A percentile compares a stretch with the other conserved stretches of the same genome.
These are phyloP conservation scores for Vespertilio murinus DNA, from an alignment of 2,797 vertebrate genomes.

Conservation along the genomic window DNA sequence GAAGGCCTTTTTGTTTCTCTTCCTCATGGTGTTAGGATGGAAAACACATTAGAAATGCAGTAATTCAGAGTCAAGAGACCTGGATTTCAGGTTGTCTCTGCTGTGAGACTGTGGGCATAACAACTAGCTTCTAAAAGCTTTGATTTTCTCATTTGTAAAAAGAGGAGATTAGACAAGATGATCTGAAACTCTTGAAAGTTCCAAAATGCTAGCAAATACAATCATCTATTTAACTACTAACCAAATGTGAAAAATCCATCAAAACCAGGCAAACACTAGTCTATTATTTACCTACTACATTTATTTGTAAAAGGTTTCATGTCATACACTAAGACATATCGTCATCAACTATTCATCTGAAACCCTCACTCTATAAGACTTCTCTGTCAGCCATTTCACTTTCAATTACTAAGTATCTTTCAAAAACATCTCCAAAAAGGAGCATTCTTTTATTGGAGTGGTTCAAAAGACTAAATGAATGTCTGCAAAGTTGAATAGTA, in stretches of 20 bases:
- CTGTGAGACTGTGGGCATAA: not conserved
- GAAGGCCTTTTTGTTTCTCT: not conserved
- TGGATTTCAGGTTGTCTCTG: conserved; percentile 14
- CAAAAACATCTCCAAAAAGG: conserved; percentile 7
- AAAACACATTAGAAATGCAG: conserved; percentile 11
- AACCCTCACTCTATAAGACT: conserved; percentile 49
- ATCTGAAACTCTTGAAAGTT: conserved; percentile 21
- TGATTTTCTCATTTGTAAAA: conserved; percentile 1
- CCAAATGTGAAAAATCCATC: conserved; percentile 9
- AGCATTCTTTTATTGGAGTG: conserved; percentile 28
- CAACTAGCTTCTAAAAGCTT: not conserved
- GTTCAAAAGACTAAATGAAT: conserved; percentile 14
- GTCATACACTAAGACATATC: not conserved
- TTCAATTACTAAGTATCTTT: conserved; percentile 45
- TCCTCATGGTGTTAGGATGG: not conserved
- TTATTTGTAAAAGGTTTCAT: conserved; percentile 27
- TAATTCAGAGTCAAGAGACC: not conserved
- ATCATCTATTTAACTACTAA: not conserved
- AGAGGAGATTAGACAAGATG: conserved; percentile 8
- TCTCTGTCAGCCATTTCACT: conserved; percentile 59
- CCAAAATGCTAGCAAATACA: not conserved
- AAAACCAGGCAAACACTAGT: conserved; percentile 2
- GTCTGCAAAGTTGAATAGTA: conserved; percentile 38
- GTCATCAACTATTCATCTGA: conserved; percentile 42
- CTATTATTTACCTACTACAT: not conserved